These are phyloP conservation scores for Hyaena hyaena DNA, from an alignment of 2,113 vertebrate species.

Conservation along the genomic window DNA sequence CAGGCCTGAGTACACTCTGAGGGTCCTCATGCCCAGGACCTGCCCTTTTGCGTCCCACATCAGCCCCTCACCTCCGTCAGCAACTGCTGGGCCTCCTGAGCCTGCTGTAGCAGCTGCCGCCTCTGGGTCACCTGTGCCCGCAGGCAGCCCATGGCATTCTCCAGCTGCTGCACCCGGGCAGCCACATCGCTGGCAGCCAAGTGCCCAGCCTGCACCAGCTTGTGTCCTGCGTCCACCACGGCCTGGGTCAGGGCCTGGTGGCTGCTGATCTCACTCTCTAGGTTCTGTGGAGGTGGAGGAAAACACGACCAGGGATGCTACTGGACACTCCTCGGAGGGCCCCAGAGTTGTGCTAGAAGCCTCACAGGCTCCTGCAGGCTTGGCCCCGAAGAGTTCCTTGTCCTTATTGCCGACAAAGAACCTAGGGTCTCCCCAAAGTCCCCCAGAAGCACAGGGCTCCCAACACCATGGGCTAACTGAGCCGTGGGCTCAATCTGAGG, in stretches of 20 bases:
- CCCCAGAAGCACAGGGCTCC: background rate
- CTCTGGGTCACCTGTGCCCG: slow-evolving; percentile 84
- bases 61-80: slow-evolving; percentile 88
- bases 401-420: background rate
- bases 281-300: slow-evolving; percentile 81
- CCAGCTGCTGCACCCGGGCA: slow-evolving; percentile 87
- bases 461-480: background rate
- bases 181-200: slow-evolving; percentile 87
- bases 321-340: accelerated
- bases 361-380: background rate
- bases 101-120: slow-evolving; percentile 85
- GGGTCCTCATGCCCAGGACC: background rate
- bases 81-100: slow-evolving; percentile 88
- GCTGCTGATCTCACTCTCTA: slow-evolving; percentile 90
- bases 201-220: slow-evolving; percentile 88
- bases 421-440: background rate
- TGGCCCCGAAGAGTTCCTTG: background rate
- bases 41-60: accelerated
- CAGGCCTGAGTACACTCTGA: accelerated
- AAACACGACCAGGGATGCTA: background rate
- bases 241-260: slow-evolving; percentile 87
- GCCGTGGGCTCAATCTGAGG: accelerated
- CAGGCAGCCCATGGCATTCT: slow-evolving; percentile 85
- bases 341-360: background rate
- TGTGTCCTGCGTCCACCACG: slow-evolving; percentile 90